Evolutionary conservation across 2,888 invertebrate species (phyloP), one percentile per base, ranked within the genome.

Genomic region (Drosophila picticornis): DNA sequence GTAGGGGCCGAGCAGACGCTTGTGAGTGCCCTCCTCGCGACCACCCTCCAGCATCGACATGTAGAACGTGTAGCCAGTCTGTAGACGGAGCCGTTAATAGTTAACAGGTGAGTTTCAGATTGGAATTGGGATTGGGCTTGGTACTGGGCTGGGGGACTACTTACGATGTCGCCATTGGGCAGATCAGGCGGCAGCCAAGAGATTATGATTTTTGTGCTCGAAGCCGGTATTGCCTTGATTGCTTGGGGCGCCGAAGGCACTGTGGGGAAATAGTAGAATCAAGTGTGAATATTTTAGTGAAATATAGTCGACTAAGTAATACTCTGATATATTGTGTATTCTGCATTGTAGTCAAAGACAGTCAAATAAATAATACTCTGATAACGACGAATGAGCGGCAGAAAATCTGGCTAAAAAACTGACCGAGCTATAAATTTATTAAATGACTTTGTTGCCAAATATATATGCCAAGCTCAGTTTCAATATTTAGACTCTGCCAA

Each of bases 161-260:
- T 92, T 91, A 96, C 96, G 29, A 98, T 94, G 64, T 96, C 95
- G 27, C 98, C 98, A 92, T 98, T 98, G 52, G 96, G 96, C 76
- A 95, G 95, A 27, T 95, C 94, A 0, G 98, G 98, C 22, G 98
- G 97, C 77, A 97, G 94, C 98, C 98, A 98, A 25, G 98, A 97
- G 46, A 97, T 96, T 67, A 97, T 94, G 81, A 97, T 97, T 93
- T 97, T 97, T 91, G 96, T 97, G 48, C 96, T 95, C 43, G 97
- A 97, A 79, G 97, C 97, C 61, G 97, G 96, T 63, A 97, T 96
- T 4, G 98, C 98, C 94, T 98, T 98, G 82, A 98, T 97, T 85
- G 97, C 97, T 43, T 97, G 97, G 50, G 98, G 98, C 50, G 97
- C 95, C 64, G 97, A 97, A 71, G 98, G 98, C 51, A 97, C 97